Evolutionary conservation across 2,888 invertebrate genomes (phyloP), one percentile per base, ranked within the genome.

Genomic region (Ochropleura leucogaster): DNA sequence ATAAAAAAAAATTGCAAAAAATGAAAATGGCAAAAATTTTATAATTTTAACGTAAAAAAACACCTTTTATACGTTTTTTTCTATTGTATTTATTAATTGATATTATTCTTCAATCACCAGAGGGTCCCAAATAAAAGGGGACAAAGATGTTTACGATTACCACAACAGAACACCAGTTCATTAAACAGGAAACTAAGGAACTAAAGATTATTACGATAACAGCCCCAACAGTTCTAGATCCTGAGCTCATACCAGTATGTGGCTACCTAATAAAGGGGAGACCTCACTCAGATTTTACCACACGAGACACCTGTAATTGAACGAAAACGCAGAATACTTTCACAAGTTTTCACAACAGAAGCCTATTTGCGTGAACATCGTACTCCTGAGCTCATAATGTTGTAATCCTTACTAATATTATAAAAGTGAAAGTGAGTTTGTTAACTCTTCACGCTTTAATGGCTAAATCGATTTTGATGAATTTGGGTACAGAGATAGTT

Each of bases 301-400:
- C 89, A 90, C 81, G 79, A 90, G 66, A 55, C 89, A 65, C 77
- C 86, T 18, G 87, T 92, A 71, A 86, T 93, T 14, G 85, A 88
- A 8, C 90, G 94, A 14, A 95, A 95, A 80, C 88, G 88, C 74
- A 82, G 84, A 60, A 89, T 94, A 84, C 85, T 94, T 30, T 90
- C 88, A 12, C 92, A 89, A 3, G 93, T 93, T 62, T 49, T 87
- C 20, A 92, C 92, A 89, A 94, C 94, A 74, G 95, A 96, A 87
- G 89, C 82, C 74, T 96, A 96, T 82, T 88, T 96, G 65, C 89
- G 91, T 18, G 92, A 94, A 63, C 93, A 93, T 51, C 94, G 95
- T 73, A 95, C 96, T 73, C 94, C 94, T 47, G 95, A 95, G 83
- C 87, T 96, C 14, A 92, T 96, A 57, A 90, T 93, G 74, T 95